phyloP scores from a whole-genome alignment of 2,797 vertebrate genomes.

The Brotula barbata region DNA sequence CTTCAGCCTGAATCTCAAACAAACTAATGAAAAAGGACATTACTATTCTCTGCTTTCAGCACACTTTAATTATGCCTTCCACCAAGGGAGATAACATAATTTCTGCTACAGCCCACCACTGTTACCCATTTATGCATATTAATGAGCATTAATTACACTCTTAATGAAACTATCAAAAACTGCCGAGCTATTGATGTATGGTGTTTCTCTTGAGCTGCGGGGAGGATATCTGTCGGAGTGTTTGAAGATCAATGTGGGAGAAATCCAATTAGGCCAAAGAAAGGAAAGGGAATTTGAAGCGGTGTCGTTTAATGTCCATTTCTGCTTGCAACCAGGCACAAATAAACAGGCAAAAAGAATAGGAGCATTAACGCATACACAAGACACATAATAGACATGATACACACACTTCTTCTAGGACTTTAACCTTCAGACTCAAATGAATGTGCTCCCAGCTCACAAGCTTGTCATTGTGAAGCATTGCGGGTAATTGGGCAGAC shows the following conservation, averaged over 20 bases:
- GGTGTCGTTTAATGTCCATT: conserved; percentile 69
- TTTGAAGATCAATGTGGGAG: conserved; percentile 83
- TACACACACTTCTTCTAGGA: conserved; percentile 32
- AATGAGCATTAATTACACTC: conserved; percentile 84
- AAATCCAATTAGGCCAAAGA: conserved; percentile 83
- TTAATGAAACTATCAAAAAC: conserved; percentile 84
- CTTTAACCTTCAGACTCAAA: conserved; percentile 63
- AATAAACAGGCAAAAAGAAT: conserved; percentile 54
- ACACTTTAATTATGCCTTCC: conserved; percentile 79
- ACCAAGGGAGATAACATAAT: conserved; percentile 69
- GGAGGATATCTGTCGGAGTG: conserved; percentile 58
- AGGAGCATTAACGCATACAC: conserved; percentile 49
- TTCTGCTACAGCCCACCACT: conserved; percentile 56
- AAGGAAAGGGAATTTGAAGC: conserved; percentile 73
- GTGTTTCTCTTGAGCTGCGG: conserved; percentile 69
- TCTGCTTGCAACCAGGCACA: conserved; percentile 41
- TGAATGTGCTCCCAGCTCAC: conserved; percentile 66
- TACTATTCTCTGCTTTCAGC: conserved; percentile 70
- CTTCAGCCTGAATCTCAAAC: conserved; percentile 73
- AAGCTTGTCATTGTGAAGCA: conserved; percentile 55
- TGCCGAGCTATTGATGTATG: conserved; percentile 75
- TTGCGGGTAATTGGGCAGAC: conserved; percentile 48
- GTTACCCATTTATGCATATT: conserved; percentile 80
- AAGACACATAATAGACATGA: conserved; percentile 36
- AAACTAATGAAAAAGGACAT: conserved; percentile 63